Conservation (phyloP, 1,140 invertebrate species). For the Tenebrio molitor region DNA sequence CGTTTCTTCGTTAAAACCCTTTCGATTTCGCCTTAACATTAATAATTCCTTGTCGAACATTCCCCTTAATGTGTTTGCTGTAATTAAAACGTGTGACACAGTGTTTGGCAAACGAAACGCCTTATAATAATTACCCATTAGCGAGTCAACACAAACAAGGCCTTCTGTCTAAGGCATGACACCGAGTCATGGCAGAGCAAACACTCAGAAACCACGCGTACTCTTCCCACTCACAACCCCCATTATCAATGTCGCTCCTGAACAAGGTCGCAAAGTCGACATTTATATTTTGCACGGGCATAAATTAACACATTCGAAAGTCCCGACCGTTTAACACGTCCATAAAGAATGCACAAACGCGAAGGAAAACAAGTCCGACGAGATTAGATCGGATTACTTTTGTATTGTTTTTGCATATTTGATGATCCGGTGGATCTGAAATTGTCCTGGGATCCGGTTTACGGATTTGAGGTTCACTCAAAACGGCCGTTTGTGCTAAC, state of each 20-base stretch:
- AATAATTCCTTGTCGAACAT: constrained; percentile 7
- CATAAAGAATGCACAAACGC: background rate
- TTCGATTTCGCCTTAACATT: too few species aligned
- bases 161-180: constrained; percentile 32
- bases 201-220: constrained; percentile 35
- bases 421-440: constrained; percentile 27
- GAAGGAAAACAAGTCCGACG: background rate
- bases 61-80: constrained; percentile 39
- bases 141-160: constrained; percentile 38
- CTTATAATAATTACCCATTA: constrained; percentile 47
- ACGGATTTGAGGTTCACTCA: background rate
- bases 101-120: constrained; percentile 41
- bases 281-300: background rate
- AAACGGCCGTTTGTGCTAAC: constrained; percentile 18
- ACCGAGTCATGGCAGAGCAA: constrained; percentile 31
- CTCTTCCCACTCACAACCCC: background rate
- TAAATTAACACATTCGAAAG: constrained; percentile 1
- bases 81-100: constrained; percentile 43
- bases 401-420: constrained; percentile 31
- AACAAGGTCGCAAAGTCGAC: constrained; percentile 7
- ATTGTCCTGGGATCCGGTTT: constrained; percentile 9
- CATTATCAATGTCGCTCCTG: background rate
- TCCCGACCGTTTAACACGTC: background rate
- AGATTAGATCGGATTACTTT: constrained; percentile 9
- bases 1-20: too few species aligned